Base-by-base conservation (phyloP, 2,888 invertebrate species). In the Epinotia demarniana region DNA sequence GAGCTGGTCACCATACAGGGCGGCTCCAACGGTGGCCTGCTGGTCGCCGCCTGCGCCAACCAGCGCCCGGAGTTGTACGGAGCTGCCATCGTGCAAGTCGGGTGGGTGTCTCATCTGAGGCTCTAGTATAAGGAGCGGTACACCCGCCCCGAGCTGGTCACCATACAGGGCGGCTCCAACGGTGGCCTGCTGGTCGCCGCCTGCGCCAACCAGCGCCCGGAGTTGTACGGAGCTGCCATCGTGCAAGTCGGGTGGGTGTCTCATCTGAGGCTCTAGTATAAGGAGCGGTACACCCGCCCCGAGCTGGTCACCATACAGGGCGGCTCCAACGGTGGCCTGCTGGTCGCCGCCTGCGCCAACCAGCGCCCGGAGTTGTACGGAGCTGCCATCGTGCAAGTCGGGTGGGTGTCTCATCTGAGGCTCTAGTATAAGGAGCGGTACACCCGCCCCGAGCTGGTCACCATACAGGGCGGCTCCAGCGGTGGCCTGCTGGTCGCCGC, bases 201-300 rank as follows among this genome's bases (percentile, higher is more conserved):
- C 16, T 98, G 98, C 87, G 96, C 97, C 80, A 99, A 99, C 94
- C 99, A 99, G 94, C 95, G 98, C 57, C 99, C 99, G 0, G 98
- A 99, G 84, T 94, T 99, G 68, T 99, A 97, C 92, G 99, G 98
- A 12, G 98, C 98, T 76, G 98, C 97, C 66, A 96, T 99, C 80
- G 97, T 97, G 81, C 98, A 99, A 96, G 99, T 99, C 74, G 99
- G 99, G 98, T 98, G 90, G n/a, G n/a, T n/a, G n/a, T n/a, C n/a
- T n/a, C n/a, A n/a, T n/a, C n/a, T n/a, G n/a, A n/a, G n/a, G n/a
- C n/a, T n/a, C n/a, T n/a, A n/a, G n/a, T n/a, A n/a, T n/a, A 86
- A 93, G 8, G 95, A 97, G 81, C 95, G 96, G n/a, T 98, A 98
- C 91, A 98, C 99, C 0, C 93, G 89, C 33, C 93, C 96, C 12